Percentiles rank a stretch among this genome's conserved stretches.
These are phyloP conservation scores for Pyrochroa serraticornis DNA, from an alignment of 2,888 invertebrate species.

Conservation along the genomic window DNA sequence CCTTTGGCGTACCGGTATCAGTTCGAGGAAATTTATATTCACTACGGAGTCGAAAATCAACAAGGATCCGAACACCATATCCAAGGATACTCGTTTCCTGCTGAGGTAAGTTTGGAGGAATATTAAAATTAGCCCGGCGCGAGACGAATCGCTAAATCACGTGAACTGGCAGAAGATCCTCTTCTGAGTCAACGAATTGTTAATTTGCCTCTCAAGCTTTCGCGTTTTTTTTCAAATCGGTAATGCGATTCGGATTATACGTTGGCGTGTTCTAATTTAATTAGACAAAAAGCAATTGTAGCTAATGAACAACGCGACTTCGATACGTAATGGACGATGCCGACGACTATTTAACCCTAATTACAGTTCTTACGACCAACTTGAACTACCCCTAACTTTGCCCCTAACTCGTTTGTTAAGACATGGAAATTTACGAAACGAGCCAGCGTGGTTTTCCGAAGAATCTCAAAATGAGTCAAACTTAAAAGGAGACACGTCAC, in stretches of 20 bases:
- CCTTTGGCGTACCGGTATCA: conserved; percentile 95
- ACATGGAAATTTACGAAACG: too few species aligned
- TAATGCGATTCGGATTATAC: conserved; percentile 21
- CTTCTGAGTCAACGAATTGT: not conserved
- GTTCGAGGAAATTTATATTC: conserved; percentile 94
- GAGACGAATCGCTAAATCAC: not conserved
- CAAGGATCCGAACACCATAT: conserved; percentile 96
- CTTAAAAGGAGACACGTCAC: too few species aligned
- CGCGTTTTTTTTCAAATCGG: not conserved
- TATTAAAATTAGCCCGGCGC: conserved; percentile 3
- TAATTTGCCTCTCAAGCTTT: not conserved
- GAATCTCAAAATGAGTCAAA: too few species aligned
- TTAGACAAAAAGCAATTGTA: conserved; percentile 15
- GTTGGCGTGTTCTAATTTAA: conserved; percentile 24
- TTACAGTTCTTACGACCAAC: not conserved
- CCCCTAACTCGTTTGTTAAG: too few species aligned
- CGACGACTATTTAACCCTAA: conserved; percentile 6
- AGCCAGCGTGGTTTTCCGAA: too few species aligned
- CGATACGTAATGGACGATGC: conserved; percentile 2
- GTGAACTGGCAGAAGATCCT: not conserved
- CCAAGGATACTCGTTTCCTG: conserved; percentile 94
- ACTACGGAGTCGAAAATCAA: conserved; percentile 88
- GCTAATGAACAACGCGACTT: conserved; percentile 6
- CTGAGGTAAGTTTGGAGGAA: conserved; percentile 75
- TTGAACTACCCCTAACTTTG: too few species aligned